Base-by-base conservation (phyloP, 2,888 invertebrate species). In the Ramazzottius varieornatus region DNA sequence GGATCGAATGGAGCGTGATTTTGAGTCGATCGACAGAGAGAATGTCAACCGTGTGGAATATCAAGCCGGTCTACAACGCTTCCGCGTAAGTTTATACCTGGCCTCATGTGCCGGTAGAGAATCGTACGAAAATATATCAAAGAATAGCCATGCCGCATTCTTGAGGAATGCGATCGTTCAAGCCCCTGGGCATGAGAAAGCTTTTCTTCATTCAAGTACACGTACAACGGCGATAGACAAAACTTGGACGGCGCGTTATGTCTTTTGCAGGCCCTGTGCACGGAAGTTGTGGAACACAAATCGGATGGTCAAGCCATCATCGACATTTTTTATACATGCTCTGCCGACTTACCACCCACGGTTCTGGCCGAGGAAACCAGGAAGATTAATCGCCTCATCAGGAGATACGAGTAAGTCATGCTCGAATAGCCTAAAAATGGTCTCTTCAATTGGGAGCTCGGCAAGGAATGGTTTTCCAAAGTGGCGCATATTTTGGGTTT, bases 1-100 rank as follows among this genome's bases (percentile, higher is more conserved):
- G 8, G 54, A 54, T 29, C 54, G 54, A 4, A 54, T 29, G 20
- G 54, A 54, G 54, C 20, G 54, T 8, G 54, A 54, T 29, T 54
- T 54, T 54, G 54, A 54, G 54, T 54, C 54, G 4, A 29, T 54
- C 4, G 54, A 54, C 29, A 54, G 54, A 54, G 54, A 54, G 29
- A 54, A 54, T 24, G 54, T 54, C 54, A 54, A 24, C 29, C 20
- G 54, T 8, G 54, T 29, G 20, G 54, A 54, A 29, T 54, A 54
- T 29, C 54, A 54, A 24, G 16, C 4, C 4, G 54, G 54, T 54
- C 54, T 54, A 4, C 54, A 54, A 54, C 54, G 54, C 29, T 54
- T 54, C 54, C 54, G 54, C 20, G 54, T 54, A 54, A 54, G 54
- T 40, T 40, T n/a, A n/a, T n/a, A n/a, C n/a, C n/a, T n/a, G n/a